Conservation (phyloP, 2,113 vertebrate genomes). For the Lota lota region DNA sequence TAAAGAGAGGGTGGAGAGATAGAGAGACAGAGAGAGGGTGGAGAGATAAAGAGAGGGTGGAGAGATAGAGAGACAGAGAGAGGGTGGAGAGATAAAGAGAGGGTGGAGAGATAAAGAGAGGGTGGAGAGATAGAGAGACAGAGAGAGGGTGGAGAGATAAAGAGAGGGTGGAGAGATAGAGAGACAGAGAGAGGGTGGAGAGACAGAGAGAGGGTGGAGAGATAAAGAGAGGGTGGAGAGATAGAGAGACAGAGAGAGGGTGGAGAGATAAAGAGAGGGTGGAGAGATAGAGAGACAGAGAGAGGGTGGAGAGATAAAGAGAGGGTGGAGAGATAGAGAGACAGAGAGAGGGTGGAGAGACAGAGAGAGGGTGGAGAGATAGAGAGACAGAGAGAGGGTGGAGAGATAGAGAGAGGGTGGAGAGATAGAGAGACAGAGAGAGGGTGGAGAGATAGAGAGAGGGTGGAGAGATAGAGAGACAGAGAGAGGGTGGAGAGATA, state of each 20-base stretch:
- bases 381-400: too few relatives aligned
- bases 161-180: neutral
- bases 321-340: too few relatives aligned
- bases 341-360: too few relatives aligned
- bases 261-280: neutral
- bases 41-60: neutral
- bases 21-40: neutral
- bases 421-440: neutral
- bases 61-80: neutral
- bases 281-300: too few relatives aligned
- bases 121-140: too few relatives aligned
- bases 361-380: too few relatives aligned
- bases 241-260: neutral
- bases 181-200: neutral
- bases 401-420: too few relatives aligned
- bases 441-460: neutral
- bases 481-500: neutral
- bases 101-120: neutral
- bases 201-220: too few relatives aligned
- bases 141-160: too few relatives aligned
- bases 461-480: neutral
- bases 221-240: neutral
- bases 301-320: neutral
- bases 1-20: neutral
- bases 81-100: neutral